Base-by-base conservation (phyloP, 2,113 vertebrate genomes). In the Lepisosteus oculatus region DNA sequence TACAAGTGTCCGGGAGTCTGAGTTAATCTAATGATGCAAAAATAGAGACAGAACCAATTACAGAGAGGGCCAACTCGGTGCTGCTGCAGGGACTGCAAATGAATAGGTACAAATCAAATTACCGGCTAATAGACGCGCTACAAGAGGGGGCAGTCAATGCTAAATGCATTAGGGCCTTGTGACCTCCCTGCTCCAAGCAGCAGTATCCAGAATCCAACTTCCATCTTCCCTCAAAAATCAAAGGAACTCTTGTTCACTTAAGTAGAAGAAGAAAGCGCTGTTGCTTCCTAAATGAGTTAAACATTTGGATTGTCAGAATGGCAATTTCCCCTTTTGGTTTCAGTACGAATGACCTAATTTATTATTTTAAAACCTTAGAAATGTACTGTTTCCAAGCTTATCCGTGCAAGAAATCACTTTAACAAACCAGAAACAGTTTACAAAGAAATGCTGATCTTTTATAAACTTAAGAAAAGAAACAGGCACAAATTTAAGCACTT, bases 1-100 rank as follows among this genome's bases (percentile, higher is more conserved):
- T 95, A 94, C 94, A 94, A 94, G 95, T 96, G 95, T 94, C 94
- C 93, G 91, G 93, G 94, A 97, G 95, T 94, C 94, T 92, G 93
- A 90, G 92, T 87, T 98, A 98, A 98, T 99, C 95, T 95, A 99
- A 98, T 98, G 96, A 98, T 93, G 94, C 93, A 93, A 90, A 93
- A 91, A 92, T 93, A 96, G 93, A 94, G 94, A 95, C 94, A 93
- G 92, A 92, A 94, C 92, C 93, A 94, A 93, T 94, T 95, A 95
- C 93, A 92, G 90, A 87, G 90, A 90, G 93, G 94, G 87, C 93
- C 93, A 95, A 93, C 94, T 95, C 94, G 88, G 89, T 91, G 89
- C 93, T 93, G 86, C 93, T 93, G 92, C 90, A 91, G 91, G 89
- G 93, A 92, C 94, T 93, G 90, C 92, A 95, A 96, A 96, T 96